A percentile compares a stretch with the other conserved stretches of the same genome.
phyloP scores from a whole-genome alignment of 1,140 invertebrate species.

The Tetragnatha versicolor region DNA sequence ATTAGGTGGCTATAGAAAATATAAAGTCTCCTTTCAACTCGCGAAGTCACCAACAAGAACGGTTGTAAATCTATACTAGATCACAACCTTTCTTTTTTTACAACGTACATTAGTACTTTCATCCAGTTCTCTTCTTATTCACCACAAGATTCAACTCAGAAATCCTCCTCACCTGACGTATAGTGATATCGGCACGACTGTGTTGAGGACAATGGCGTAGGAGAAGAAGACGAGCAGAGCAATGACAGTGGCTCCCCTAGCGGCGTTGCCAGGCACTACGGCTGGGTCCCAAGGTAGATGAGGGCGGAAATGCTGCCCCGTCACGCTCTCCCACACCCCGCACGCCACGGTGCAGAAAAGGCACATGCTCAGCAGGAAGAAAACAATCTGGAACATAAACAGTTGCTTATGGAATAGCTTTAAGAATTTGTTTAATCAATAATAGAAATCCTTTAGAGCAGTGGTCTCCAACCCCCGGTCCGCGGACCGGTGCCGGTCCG shows the following conservation, averaged over 20 bases:
- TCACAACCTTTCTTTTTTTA: no score
- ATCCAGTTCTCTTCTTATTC: no score
- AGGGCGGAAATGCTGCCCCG: conserved; percentile 84
- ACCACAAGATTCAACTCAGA: no score
- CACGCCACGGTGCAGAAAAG: conserved; percentile 96
- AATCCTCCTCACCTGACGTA: conserved; percentile 93
- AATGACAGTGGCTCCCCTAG: conserved; percentile 88
- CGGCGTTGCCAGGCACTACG: conserved; percentile 77
- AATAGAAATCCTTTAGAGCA: no score
- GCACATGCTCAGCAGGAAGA: conserved; percentile 97
- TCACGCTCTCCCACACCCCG: conserved; percentile 95
- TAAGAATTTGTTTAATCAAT: not conserved
- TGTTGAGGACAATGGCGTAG: conserved; percentile 99
- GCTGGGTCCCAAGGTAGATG: conserved; percentile 96
- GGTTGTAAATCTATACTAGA: no score
- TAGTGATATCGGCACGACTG: conserved; percentile 98
- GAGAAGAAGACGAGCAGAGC: conserved; percentile 98
- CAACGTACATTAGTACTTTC: no score
- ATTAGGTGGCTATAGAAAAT: no score
- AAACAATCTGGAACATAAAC: conserved; percentile 82
- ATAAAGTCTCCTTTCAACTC: no score
- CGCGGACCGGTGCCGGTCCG: no score
- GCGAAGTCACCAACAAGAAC: no score
- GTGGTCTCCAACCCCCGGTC: no score
- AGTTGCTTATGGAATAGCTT: not conserved